Conservation (phyloP, 2,113 vertebrate genomes). For the Uria lomvia region DNA sequence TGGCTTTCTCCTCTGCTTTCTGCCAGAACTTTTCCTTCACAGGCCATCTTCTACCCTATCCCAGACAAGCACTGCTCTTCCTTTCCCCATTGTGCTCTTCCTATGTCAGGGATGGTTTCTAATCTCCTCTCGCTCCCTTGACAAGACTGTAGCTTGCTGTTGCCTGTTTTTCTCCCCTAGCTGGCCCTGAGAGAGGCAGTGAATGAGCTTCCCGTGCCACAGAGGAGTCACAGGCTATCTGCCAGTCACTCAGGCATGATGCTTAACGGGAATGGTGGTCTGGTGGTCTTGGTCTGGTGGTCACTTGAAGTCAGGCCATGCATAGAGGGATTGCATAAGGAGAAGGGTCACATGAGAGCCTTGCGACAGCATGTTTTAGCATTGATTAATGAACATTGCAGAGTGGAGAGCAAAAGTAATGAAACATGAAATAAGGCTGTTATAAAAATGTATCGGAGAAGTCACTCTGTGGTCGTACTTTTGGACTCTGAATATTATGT, state of each 20-base stretch:
- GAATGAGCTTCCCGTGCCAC: neutral
- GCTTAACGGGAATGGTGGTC: neutral
- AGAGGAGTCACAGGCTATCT: neutral
- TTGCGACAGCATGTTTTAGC: neutral
- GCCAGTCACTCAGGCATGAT: neutral
- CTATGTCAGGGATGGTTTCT: neutral
- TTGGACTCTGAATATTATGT: neutral
- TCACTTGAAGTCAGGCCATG: neutral
- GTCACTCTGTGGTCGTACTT: neutral
- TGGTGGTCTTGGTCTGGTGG: neutral
- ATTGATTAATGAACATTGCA: neutral
- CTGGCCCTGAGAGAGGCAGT: neutral
- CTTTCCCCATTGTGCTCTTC: neutral
- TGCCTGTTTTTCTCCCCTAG: neutral
- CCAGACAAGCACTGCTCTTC: neutral
- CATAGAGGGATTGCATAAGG: neutral
- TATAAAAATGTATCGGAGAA: neutral
- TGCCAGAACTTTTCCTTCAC: neutral
- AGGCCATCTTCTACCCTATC: neutral
- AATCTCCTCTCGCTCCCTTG: neutral
- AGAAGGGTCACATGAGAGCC: neutral
- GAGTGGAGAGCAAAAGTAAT: neutral
- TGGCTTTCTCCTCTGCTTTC: neutral
- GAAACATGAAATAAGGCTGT: neutral
- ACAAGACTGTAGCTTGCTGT: neutral